phyloP scores from a whole-genome alignment of 1,140 invertebrate genomes.

The Spodoptera frugiperda region DNA sequence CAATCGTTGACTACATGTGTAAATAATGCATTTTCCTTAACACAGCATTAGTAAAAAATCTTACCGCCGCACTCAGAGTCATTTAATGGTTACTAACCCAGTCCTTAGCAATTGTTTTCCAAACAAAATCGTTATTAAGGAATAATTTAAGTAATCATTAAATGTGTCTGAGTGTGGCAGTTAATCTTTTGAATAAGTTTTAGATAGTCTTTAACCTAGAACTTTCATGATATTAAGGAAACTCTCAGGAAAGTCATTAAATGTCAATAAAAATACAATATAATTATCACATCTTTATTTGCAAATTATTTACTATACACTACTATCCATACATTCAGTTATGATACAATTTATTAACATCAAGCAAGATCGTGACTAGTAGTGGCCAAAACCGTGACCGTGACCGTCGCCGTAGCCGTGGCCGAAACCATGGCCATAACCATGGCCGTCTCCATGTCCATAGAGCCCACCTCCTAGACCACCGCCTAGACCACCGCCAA shows the following conservation, averaged over 20 bases:
- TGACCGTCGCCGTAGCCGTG: slow-evolving; percentile 25
- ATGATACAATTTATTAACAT: slow-evolving; percentile 26
- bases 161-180: too few relatives aligned
- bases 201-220: too few relatives aligned
- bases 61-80: too few relatives aligned
- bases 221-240: too few relatives aligned
- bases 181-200: too few relatives aligned
- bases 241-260: background rate
- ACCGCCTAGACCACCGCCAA: slow-evolving; percentile 22
- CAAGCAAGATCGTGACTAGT: slow-evolving; percentile 45
- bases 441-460: slow-evolving; percentile 27
- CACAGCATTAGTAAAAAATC: too few relatives aligned
- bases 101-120: too few relatives aligned
- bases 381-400: slow-evolving; percentile 47
- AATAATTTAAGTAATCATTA: too few relatives aligned
- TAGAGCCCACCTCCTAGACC: background rate
- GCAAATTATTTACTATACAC: slow-evolving; percentile 15
- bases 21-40: too few relatives aligned
- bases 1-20: too few relatives aligned
- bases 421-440: slow-evolving; percentile 12
- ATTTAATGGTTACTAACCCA: too few relatives aligned
- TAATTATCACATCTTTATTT: slow-evolving; percentile 24
- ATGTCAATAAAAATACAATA: background rate
- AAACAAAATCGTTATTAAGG: too few relatives aligned
- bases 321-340: slow-evolving; percentile 24